Evolutionary conservation across 2,888 invertebrate genomes (phyloP), one percentile per base, ranked within the genome.

Genomic region (Lampropteryx suffumata): DNA sequence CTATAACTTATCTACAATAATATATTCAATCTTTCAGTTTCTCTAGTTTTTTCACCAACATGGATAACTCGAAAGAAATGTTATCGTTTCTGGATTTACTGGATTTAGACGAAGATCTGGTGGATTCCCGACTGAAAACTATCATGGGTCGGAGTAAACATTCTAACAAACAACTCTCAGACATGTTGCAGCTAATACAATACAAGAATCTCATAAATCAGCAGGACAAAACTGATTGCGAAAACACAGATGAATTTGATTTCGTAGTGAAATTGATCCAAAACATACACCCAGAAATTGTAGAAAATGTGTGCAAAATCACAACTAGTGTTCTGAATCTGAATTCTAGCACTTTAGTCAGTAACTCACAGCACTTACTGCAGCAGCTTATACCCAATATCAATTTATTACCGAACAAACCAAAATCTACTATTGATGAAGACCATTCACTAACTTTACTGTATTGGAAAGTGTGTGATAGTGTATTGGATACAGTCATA

Each of bases 341-440:
- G 1, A 79, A 85, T 50, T 62, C 64, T 2, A 71, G 56, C 29
- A 79, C 64, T 24, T 51, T 90, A 11, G 50, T 73, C 0, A 67
- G 72, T 54, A 84, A 84, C 61, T 77, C 84, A 0, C 89, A 91
- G 62, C 90, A 91, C 71, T 71, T 91, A 28, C 44, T 91, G 7
- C 88, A 89, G 56, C 90, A 91, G 64, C 71, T 90, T 14, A 49
- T 90, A 10, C 62, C 61, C 2, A 69, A 72, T 44, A 58, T 84
- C 17, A 65, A 73, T 53, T 51, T 76, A 21, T 58, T 62, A 24
- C 17, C 43, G 13, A 55, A 52, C 9, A 53, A 37, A 11, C 30
- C 49, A 17, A 34, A 52, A 32, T 48, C 33, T 21, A 24, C 57
- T 30, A 33, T 43, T n/a, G 56, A 49, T 32, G 57, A 51, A 11